These are phyloP conservation scores for Erynnis tages DNA, from an alignment of 2,888 invertebrate genomes.

Conservation along the genomic window DNA sequence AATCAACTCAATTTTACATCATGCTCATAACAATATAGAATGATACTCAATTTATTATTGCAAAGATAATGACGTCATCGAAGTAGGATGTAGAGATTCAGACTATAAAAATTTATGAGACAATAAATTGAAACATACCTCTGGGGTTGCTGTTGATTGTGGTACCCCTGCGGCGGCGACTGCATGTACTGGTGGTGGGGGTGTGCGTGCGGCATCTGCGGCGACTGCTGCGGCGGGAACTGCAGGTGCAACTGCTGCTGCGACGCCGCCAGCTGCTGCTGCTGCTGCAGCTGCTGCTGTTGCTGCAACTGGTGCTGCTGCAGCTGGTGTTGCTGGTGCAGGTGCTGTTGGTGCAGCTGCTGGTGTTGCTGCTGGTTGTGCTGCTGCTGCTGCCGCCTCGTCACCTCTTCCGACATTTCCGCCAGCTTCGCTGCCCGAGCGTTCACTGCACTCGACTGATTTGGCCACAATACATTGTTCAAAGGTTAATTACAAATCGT, in stretches of 20 bases:
- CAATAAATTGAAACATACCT: no score
- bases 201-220: constrained; percentile 41
- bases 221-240: constrained; percentile 43
- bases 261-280: constrained; percentile 29
- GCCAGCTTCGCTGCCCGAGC: constrained; percentile 84
- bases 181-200: constrained; percentile 36
- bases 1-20: no score
- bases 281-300: constrained; percentile 26
- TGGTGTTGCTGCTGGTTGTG: constrained; percentile 50
- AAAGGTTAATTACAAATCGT: neutral
- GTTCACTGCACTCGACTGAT: constrained; percentile 49
- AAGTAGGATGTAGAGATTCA: no score
- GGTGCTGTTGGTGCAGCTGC: constrained; percentile 51
- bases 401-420: constrained; percentile 91
- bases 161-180: constrained; percentile 32
- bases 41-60: no score
- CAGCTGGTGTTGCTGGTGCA: constrained; percentile 43
- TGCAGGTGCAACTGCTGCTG: constrained; percentile 37
- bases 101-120: no score
- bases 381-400: constrained; percentile 79
- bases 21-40: no score
- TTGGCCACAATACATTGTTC: constrained; percentile 36
- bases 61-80: no score
- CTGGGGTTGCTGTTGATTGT: constrained; percentile 31
- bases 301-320: constrained; percentile 36